phyloP scores from a whole-genome alignment of 1,140 invertebrate genomes.

The Zaprionus kolodkinae region DNA sequence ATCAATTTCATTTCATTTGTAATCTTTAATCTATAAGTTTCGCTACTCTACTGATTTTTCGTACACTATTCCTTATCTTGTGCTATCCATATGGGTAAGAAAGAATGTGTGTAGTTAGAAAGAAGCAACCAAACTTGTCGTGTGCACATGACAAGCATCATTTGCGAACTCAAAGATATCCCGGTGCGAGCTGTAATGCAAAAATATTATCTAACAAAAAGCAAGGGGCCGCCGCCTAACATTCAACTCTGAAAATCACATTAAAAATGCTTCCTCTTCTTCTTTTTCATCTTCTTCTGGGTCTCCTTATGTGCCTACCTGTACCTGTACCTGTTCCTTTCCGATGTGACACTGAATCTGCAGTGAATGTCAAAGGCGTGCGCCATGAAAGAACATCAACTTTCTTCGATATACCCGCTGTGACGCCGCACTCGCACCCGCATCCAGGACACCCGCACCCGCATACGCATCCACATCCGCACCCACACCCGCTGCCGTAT shows the following conservation, averaged over 20 bases:
- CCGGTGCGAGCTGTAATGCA: slow-evolving; percentile 69
- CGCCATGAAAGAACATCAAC: slow-evolving; percentile 83
- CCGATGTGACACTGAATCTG: slow-evolving; percentile 33
- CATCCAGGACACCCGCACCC: slow-evolving; percentile 55
- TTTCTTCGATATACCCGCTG: slow-evolving; percentile 84
- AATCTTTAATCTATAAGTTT: background rate
- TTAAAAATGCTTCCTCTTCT: slow-evolving; percentile 50
- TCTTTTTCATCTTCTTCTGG: background rate
- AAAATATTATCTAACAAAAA: slow-evolving; percentile 83
- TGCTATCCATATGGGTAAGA: background rate
- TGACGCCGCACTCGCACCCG: slow-evolving; percentile 70
- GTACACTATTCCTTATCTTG: slow-evolving; percentile 1
- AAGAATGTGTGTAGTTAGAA: slow-evolving; percentile 19
- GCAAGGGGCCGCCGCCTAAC: slow-evolving; percentile 20
- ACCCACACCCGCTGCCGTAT: slow-evolving; percentile 61
- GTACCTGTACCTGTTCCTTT: background rate
- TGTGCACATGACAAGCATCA: slow-evolving; percentile 74
- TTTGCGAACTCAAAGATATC: slow-evolving; percentile 72
- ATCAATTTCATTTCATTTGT: background rate
- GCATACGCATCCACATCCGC: slow-evolving; percentile 46
- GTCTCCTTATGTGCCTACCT: slow-evolving; percentile 21
- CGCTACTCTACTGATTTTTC: slow-evolving; percentile 1
- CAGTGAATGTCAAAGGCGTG: slow-evolving; percentile 83
- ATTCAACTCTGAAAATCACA: slow-evolving; percentile 42
- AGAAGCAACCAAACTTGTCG: slow-evolving; percentile 10